phyloP scores from a whole-genome alignment of 2,113 vertebrate genomes.

The Cairina moschata region DNA sequence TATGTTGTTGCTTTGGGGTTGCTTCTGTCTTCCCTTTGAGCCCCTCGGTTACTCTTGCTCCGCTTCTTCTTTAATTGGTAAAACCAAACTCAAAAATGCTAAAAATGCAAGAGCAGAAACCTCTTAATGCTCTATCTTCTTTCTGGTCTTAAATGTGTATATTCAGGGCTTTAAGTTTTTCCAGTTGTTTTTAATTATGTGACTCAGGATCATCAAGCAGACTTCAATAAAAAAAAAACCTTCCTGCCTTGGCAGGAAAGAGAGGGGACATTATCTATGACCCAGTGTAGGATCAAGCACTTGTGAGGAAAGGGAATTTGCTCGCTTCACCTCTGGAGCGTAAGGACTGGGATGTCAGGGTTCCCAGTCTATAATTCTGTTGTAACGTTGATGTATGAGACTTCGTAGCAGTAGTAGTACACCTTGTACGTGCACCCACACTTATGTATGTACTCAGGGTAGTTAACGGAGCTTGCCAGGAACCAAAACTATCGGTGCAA shows the following conservation, averaged over 20 bases:
- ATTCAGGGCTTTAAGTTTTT: background rate
- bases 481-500: background rate
- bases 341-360: background rate
- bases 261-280: background rate
- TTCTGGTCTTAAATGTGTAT: background rate
- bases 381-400: background rate
- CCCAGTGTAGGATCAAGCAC: background rate
- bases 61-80: background rate
- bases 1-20: background rate
- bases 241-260: background rate
- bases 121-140: background rate
- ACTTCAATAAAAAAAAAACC: background rate
- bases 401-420: background rate
- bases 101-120: background rate
- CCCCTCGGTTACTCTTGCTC: background rate
- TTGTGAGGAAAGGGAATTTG: background rate
- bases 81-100: background rate
- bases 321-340: background rate
- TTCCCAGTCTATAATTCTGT: background rate
- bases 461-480: background rate
- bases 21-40: background rate
- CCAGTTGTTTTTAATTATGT: background rate
- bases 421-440: background rate
- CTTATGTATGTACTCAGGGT: background rate
- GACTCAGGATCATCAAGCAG: background rate